Evolutionary conservation across 1,140 invertebrate species (phyloP).

Genomic region (Ganaspis sp.): DNA sequence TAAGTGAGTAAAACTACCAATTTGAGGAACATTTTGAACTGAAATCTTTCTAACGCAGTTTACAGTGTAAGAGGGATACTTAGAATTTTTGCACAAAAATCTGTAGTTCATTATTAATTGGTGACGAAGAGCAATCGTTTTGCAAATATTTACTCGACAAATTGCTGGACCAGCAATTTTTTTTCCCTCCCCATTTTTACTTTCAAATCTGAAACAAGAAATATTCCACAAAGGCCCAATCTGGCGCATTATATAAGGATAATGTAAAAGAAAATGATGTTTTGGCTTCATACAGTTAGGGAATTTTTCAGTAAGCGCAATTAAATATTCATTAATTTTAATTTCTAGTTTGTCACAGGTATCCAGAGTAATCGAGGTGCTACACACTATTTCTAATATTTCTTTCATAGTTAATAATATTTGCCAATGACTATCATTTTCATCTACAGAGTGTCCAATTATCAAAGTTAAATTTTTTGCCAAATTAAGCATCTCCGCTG

Average conservation of each 20-base stretch:
- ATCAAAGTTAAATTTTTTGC: neutral
- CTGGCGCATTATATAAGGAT: conserved; percentile 29
- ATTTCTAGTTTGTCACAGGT: conserved; percentile 19
- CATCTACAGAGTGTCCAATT: neutral
- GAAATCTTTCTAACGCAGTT: neutral
- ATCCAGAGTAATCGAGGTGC: neutral
- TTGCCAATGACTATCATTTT: neutral
- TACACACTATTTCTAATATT: neutral
- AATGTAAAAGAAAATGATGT: neutral
- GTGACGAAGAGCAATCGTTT: conserved; percentile 34
- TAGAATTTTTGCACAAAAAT: conserved; percentile 13
- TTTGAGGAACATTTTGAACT: neutral
- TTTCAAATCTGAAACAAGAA: conserved; percentile 41
- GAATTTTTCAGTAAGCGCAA: conserved; percentile 29
- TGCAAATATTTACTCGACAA: conserved; percentile 38
- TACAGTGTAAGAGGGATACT: neutral
- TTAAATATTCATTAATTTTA: conserved; percentile 34
- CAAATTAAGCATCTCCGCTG: conserved; percentile 3
- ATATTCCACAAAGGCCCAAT: conserved; percentile 41
- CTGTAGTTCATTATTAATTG: conserved; percentile 36
- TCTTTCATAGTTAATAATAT: neutral
- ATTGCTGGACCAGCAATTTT: conserved; percentile 34
- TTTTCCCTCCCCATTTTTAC: conserved; percentile 39
- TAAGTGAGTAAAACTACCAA: neutral
- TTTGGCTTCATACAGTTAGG: conserved; percentile 36